A percentile compares a stretch with the other conserved stretches of the same genome.
Evolutionary conservation across 1,140 invertebrate species (phyloP).

Genomic region (Drosophila orena): DNA sequence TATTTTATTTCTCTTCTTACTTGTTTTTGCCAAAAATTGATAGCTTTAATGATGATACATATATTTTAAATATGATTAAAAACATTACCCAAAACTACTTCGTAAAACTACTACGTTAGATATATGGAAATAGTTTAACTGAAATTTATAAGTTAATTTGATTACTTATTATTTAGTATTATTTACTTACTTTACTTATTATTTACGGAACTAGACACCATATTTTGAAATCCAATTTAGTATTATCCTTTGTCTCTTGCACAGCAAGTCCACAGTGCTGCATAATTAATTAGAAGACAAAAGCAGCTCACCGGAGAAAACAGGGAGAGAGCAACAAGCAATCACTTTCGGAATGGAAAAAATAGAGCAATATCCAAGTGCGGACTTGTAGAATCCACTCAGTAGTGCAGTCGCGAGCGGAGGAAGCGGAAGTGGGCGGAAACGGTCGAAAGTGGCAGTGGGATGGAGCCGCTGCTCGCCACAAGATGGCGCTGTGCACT

Average conservation of each 20-base stretch:
- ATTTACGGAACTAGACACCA: too few relatives aligned
- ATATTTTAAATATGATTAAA: too few relatives aligned
- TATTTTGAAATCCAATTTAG: neutral
- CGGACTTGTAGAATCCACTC: conserved; percentile 48
- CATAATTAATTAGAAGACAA: conserved; percentile 72
- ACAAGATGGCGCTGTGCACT: conserved; percentile 59
- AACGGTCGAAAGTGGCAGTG: neutral
- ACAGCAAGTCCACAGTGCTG: conserved; percentile 20
- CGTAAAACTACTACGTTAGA: too few relatives aligned
- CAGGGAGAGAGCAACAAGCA: conserved; percentile 50
- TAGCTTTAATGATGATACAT: too few relatives aligned
- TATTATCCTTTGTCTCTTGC: neutral
- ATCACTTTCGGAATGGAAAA: conserved; percentile 44
- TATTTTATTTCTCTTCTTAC: too few relatives aligned
- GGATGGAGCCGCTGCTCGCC: conserved; percentile 25
- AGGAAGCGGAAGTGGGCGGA: conserved; percentile 27
- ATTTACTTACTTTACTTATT: too few relatives aligned
- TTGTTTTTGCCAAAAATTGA: too few relatives aligned
- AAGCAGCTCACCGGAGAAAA: conserved; percentile 23
- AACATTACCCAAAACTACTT: too few relatives aligned
- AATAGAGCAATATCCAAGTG: conserved; percentile 56
- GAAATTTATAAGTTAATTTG: neutral
- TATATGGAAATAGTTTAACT: too few relatives aligned
- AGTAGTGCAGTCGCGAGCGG: conserved; percentile 36
- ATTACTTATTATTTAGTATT: neutral